Evolutionary conservation across 2,797 vertebrate genomes (phyloP), one percentile per base, ranked within the genome.

Genomic region (Acanthurus lineatus): DNA sequence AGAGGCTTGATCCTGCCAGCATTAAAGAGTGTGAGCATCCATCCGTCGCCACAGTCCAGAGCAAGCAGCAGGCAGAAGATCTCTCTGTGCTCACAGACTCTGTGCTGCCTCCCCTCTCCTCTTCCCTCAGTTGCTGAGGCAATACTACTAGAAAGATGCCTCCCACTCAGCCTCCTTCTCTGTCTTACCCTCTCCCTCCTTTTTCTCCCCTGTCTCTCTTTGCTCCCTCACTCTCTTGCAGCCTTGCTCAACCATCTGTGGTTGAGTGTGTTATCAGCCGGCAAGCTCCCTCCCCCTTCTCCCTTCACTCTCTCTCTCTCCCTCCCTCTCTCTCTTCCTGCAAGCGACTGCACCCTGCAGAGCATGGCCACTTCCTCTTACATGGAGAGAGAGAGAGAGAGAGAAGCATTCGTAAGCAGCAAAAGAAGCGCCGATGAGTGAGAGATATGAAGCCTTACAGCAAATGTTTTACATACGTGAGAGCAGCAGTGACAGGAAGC

Each of bases 281-380:
- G 84, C 78, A 48, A 87, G 90, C 85, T 86, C 91, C 94, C 94
- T 77, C 94, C 92, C 93, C 94, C 93, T 85, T 89, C 94, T 85
- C 86, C 87, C 80, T 83, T 86, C 81, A 63, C 81, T 64, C 76
- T 69, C 78, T 25, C 71, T 58, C 72, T 49, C 68, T 56, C 69
- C 28, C 64, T 64, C 28, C 28, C 81, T 64, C 76, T 58, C 72
- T 49, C 65, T 61, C 68, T 66, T 94, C 93, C 93, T 93, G 92
- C 87, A 75, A 93, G 80, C 82, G 22, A 94, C 91, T 83, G 88
- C 89, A 91, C 86, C 58, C 79, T 80, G 80, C 88, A 91, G 91
- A 84, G 93, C 90, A 66, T 82, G 84, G 91, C 93, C 95, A 96
- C 96, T 97, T 98, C 97, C 97, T 97, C 96, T 96, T 79, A 82